These are phyloP conservation scores for Telmatochromis sp. DNA, from an alignment of 2,113 vertebrate genomes.

Conservation along the genomic window DNA sequence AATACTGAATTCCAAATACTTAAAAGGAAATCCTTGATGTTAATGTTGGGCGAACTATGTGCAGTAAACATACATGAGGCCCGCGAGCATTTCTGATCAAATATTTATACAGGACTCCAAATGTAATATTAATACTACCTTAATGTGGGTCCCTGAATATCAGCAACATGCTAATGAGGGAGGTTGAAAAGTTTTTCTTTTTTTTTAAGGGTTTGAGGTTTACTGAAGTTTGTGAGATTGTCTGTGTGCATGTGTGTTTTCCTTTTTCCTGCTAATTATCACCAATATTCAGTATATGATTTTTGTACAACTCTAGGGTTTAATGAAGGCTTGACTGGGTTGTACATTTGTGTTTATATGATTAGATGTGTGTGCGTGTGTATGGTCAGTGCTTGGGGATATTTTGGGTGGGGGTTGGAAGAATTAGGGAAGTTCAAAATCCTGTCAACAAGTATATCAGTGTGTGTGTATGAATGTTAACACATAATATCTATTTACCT, in stretches of 20 bases:
- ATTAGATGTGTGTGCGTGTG: not conserved
- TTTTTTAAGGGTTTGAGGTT: slow-evolving; percentile 5
- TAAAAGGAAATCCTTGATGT: slow-evolving; percentile 61
- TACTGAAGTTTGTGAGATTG: slow-evolving; percentile 9
- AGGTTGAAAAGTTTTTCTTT: not conserved
- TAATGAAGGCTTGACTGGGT: slow-evolving; percentile 1
- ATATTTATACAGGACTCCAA: slow-evolving; percentile 66
- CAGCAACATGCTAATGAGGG: slow-evolving; percentile 54
- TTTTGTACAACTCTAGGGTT: not conserved
- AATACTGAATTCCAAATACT: slow-evolving; percentile 35
- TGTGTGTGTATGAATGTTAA: slow-evolving; percentile 4
- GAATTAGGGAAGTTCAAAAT: slow-evolving; percentile 5
- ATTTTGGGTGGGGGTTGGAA: not conserved
- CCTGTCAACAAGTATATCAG: not conserved
- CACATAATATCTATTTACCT: not conserved
- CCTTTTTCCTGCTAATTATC: not conserved
- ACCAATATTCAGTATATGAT: not conserved
- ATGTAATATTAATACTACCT: slow-evolving; percentile 69
- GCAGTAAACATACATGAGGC: slow-evolving; percentile 62
- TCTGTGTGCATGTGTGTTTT: not conserved
- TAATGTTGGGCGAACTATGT: slow-evolving; percentile 55
- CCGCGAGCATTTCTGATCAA: slow-evolving; percentile 59
- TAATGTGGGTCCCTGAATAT: slow-evolving; percentile 57
- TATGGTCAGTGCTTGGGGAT: not conserved
- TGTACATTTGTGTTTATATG: not conserved